phyloP scores from a whole-genome alignment of 2,888 invertebrate genomes.

The Plemyria rubiginata region DNA sequence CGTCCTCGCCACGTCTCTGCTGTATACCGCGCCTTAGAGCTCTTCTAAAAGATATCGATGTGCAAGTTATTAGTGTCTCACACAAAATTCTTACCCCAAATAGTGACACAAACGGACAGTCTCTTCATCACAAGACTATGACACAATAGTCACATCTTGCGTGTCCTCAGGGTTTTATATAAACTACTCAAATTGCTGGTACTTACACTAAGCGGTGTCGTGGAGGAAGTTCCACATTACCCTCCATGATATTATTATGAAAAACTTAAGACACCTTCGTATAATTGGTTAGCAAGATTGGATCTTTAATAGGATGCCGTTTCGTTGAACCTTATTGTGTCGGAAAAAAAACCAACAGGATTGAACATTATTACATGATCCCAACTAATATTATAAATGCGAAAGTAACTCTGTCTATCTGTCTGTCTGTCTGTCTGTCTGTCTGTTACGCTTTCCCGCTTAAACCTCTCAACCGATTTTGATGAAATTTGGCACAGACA shows the following conservation, averaged over 20 bases:
- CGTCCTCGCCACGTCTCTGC: no score
- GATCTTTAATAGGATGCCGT: slow-evolving; percentile 31
- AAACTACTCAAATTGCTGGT: slow-evolving; percentile 74
- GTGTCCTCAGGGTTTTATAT: slow-evolving; percentile 71
- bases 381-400: no score
- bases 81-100: slow-evolving; percentile 61
- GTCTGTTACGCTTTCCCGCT: no score
- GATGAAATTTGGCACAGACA: no score
- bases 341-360: no score
- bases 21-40: no score
- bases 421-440: no score
- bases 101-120: slow-evolving; percentile 51
- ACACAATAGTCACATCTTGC: slow-evolving; percentile 59
- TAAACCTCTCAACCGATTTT: no score
- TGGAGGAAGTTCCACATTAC: slow-evolving; percentile 73
- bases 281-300: slow-evolving; percentile 32
- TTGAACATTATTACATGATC: no score
- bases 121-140: slow-evolving; percentile 59
- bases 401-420: no score
- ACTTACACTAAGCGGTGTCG: slow-evolving; percentile 75
- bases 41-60: no score
- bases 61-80: no score
- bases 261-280: slow-evolving; percentile 46
- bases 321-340: slow-evolving; percentile 38
- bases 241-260: slow-evolving; percentile 49